A percentile compares a stretch with the other conserved stretches of the same genome.
Evolutionary conservation across 2,888 invertebrate genomes (phyloP).

Genomic region (Plebejus anna): DNA sequence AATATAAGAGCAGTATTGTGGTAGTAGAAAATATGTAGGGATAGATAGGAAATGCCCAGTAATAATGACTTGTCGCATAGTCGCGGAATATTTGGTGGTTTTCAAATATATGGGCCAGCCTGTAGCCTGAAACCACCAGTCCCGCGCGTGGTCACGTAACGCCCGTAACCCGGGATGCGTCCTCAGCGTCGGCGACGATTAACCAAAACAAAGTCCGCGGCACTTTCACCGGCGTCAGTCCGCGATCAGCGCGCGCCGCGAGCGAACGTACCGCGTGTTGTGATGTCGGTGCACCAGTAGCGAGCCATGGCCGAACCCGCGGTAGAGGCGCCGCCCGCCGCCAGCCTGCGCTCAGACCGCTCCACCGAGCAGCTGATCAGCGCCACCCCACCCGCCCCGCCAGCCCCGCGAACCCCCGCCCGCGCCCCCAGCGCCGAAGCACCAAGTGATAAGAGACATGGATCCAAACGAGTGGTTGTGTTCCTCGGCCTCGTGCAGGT

Average conservation of each 20-base stretch:
- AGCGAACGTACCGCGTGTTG: conserved; percentile 35
- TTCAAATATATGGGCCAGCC: too few relatives aligned
- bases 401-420: conserved; percentile 55
- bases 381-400: conserved; percentile 75
- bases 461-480: conserved; percentile 62
- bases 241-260: conserved; percentile 40
- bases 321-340: conserved; percentile 60
- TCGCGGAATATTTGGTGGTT: too few relatives aligned
- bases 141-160: not conserved
- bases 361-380: conserved; percentile 81
- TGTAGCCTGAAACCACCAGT: not conserved
- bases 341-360: conserved; percentile 73
- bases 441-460: conserved; percentile 51
- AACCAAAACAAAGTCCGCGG: conserved; percentile 42
- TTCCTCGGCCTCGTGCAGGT: conserved; percentile 81
- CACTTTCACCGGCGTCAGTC: conserved; percentile 45
- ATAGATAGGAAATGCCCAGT: too few relatives aligned
- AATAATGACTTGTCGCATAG: too few relatives aligned
- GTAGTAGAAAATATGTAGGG: not conserved
- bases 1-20: not conserved
- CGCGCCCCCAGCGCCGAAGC: conserved; percentile 68
- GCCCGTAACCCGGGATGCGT: conserved; percentile 12
- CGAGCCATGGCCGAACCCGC: conserved; percentile 48
- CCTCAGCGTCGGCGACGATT: conserved; percentile 32
- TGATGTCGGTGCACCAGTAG: not conserved